Conservation (phyloP, 2,113 vertebrate genomes). For the Cryptomyrus ogoouensis region DNA sequence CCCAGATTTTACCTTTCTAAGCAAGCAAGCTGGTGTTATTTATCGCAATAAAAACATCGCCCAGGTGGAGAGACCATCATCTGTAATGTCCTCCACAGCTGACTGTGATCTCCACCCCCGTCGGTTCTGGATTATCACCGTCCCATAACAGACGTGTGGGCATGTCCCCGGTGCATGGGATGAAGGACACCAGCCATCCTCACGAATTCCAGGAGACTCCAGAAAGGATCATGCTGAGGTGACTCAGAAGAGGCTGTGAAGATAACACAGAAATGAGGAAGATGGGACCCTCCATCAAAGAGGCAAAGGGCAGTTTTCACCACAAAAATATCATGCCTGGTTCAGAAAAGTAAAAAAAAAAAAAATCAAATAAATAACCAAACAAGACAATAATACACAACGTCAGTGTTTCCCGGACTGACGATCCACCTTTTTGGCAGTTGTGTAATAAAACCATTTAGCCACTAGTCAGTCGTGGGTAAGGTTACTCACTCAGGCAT, state of each 20-base stretch:
- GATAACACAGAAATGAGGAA: neutral
- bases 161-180: neutral
- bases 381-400: neutral
- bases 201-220: neutral
- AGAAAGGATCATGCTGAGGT: neutral
- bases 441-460: neutral
- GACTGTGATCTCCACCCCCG: neutral
- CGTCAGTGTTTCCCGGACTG: neutral
- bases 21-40: neutral
- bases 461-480: neutral
- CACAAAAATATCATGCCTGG: neutral
- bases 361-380: neutral
- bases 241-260: neutral
- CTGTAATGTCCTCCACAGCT: neutral
- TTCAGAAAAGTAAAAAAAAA: neutral
- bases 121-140: neutral
- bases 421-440: neutral
- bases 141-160: neutral
- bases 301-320: neutral
- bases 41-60: neutral
- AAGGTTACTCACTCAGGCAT: neutral
- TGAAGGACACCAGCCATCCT: neutral
- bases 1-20: neutral
- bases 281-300: neutral
- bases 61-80: neutral